Conservation (phyloP, 2,797 vertebrate species). For the Crenichthys baileyi region DNA sequence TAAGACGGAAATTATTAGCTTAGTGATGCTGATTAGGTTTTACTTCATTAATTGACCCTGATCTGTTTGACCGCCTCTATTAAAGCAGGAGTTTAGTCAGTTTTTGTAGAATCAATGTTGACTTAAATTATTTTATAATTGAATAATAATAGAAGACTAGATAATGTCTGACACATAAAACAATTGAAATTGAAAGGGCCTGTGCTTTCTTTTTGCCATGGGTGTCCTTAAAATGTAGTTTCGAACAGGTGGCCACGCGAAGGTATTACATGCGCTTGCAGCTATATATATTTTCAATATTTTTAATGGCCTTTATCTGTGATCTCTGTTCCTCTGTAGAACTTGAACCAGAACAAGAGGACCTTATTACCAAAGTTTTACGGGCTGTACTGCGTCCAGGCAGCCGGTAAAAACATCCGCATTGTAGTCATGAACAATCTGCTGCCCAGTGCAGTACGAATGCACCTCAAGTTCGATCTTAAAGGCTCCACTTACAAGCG, state of each 20-base stretch:
- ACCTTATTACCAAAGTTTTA: constrained; percentile 96
- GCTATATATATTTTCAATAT: not conserved
- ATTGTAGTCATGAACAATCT: constrained; percentile 98
- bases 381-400: constrained; percentile 94
- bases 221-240: not conserved
- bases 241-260: not conserved
- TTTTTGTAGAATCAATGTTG: not conserved
- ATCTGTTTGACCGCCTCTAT: not conserved
- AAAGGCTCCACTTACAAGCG: constrained; percentile 97
- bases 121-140: not conserved
- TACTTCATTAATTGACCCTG: not conserved
- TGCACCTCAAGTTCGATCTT: constrained; percentile 95
- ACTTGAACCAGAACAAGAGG: constrained; percentile 95
- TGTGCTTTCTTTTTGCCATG: not conserved
- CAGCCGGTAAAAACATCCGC: constrained; percentile 93
- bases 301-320: not conserved
- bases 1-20: not conserved
- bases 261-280: not conserved
- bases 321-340: constrained; percentile 70
- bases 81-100: not conserved
- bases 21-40: not conserved
- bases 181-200: not conserved
- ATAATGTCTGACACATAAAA: not conserved
- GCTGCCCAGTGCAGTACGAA: constrained; percentile 87
- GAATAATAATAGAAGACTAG: too few species aligned